These are phyloP conservation scores for Nymphalis io DNA, from an alignment of 1,140 invertebrate genomes.

Conservation along the genomic window DNA sequence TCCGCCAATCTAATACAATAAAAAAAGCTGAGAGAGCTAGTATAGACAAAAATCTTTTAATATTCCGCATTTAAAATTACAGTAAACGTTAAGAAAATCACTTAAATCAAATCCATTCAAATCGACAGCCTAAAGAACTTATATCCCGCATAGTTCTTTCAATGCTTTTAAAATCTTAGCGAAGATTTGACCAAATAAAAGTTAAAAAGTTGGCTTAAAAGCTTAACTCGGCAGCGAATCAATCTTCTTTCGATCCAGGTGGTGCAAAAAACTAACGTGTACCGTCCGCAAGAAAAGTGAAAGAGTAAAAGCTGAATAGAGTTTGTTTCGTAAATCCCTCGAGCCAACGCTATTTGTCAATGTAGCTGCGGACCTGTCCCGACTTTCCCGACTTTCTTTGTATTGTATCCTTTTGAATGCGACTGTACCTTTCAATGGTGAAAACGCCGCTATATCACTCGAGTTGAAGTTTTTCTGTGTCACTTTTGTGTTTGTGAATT, in stretches of 20 bases:
- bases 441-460: constrained; percentile 16
- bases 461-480: constrained; percentile 12
- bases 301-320: constrained; percentile 23
- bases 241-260: constrained; percentile 31
- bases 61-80: not conserved
- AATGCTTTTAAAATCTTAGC: constrained; percentile 34
- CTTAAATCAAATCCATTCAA: not conserved
- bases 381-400: constrained; percentile 20
- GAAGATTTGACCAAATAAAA: constrained; percentile 34
- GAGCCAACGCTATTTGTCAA: constrained; percentile 24
- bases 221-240: constrained; percentile 35
- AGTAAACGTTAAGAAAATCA: not conserved
- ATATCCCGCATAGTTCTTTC: constrained; percentile 16
- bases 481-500: constrained; percentile 17
- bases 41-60: not conserved
- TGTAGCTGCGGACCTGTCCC: constrained; percentile 17
- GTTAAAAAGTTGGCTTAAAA: constrained; percentile 37
- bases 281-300: constrained; percentile 31
- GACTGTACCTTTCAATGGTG: constrained; percentile 18
- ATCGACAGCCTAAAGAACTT: not conserved
- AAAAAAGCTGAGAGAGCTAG: too few species aligned
- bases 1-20: too few species aligned
- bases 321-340: constrained; percentile 26
- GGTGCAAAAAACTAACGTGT: constrained; percentile 23
- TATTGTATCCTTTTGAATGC: constrained; percentile 21